Conservation (phyloP, 2,888 invertebrate genomes). For the Autographa pulchrina region DNA sequence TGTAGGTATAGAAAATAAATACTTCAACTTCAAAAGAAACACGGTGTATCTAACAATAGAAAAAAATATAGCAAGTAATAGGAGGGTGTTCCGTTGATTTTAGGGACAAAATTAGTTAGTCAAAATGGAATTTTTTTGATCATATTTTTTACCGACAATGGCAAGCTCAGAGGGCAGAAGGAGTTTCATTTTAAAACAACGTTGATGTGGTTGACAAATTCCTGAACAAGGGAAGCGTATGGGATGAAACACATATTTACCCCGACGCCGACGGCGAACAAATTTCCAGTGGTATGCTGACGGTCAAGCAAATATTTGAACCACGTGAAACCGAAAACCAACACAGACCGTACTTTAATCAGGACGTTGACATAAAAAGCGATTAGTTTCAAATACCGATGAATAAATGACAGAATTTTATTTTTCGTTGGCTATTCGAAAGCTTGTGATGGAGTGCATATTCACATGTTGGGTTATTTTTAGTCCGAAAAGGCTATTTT, state of each 20-base stretch:
- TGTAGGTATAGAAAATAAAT: not conserved
- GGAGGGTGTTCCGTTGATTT: not conserved
- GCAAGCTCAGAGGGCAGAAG: not conserved
- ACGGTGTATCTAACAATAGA: not conserved
- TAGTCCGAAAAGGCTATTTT: not conserved
- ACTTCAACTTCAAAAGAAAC: not conserved
- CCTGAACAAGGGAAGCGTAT: not conserved
- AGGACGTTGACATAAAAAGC: not conserved
- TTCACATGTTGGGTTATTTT: constrained; percentile 3
- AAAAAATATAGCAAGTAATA: not conserved
- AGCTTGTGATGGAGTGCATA: not conserved
- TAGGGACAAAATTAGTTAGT: not conserved
- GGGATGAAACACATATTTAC: constrained; percentile 2
- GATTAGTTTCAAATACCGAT: too few relatives aligned
- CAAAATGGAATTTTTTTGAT: not conserved
- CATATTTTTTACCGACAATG: too few relatives aligned
- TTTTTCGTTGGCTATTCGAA: not conserved
- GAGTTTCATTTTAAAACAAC: not conserved
- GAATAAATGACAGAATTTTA: not conserved
- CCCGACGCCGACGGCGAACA: not conserved
- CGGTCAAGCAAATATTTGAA: constrained; percentile 1
- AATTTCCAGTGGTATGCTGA: not conserved
- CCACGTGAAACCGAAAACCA: constrained; percentile 4
- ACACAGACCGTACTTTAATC: not conserved
- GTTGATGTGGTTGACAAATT: not conserved